Evolutionary conservation across 2,888 invertebrate species (phyloP).

Genomic region (Dryomyza anilis): DNA sequence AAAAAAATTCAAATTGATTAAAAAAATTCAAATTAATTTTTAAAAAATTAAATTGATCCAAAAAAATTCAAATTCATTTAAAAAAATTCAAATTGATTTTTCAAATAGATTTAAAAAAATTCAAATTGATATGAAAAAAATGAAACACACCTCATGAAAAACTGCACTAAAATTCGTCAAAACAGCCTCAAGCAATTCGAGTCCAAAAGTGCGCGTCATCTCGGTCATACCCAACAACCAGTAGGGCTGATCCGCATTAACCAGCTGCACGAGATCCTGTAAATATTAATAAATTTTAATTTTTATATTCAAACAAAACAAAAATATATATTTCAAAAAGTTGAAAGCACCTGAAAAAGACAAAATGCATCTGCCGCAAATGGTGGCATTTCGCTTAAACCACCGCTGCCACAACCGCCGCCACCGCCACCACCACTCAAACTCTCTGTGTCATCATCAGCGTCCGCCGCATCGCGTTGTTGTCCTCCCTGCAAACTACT

Average conservation of each 20-base stretch:
- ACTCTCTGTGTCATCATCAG: constrained; percentile 16
- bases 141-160: constrained; percentile 85
- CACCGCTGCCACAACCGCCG: too few relatives aligned
- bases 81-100: too few relatives aligned
- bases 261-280: constrained; percentile 92
- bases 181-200: constrained; percentile 93
- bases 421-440: constrained; percentile 37
- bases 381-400: constrained; percentile 72
- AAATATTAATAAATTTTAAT: constrained; percentile 35
- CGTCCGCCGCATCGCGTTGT: constrained; percentile 34
- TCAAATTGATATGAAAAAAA: too few relatives aligned
- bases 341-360: constrained; percentile 83
- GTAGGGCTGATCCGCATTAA: constrained; percentile 94
- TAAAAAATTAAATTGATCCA: background rate
- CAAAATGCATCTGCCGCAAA: constrained; percentile 94
- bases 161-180: constrained; percentile 84
- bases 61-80: too few relatives aligned
- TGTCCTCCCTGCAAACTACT: constrained; percentile 38
- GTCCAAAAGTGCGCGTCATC: constrained; percentile 95
- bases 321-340: background rate
- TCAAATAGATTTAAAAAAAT: too few relatives aligned
- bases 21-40: too few relatives aligned
- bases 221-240: constrained; percentile 97
- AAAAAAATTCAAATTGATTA: too few relatives aligned
- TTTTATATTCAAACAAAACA: constrained; percentile 1